These are phyloP conservation scores for Calephelis nemesis DNA, from an alignment of 1,140 invertebrate genomes.

Conservation along the genomic window DNA sequence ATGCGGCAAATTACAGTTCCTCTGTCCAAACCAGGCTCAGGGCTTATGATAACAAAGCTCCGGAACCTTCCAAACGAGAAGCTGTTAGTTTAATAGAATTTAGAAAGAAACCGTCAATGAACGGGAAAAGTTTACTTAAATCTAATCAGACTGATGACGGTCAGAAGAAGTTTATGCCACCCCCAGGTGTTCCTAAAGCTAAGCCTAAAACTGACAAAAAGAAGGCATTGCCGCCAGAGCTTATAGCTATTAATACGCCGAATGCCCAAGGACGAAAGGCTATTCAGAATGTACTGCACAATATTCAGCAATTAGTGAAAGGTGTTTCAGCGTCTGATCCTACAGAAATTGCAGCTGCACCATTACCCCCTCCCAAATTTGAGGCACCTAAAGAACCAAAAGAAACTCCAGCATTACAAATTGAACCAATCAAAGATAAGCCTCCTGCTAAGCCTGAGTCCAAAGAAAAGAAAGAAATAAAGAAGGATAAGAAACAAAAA, in stretches of 20 bases:
- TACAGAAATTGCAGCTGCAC: conserved; percentile 56
- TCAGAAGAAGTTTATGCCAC: conserved; percentile 65
- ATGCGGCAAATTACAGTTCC: conserved; percentile 87
- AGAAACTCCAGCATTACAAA: conserved; percentile 40
- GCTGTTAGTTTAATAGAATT: conserved; percentile 66
- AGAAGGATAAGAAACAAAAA: conserved; percentile 73
- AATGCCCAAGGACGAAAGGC: conserved; percentile 67
- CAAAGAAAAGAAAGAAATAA: conserved; percentile 47
- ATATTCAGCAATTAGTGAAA: conserved; percentile 74
- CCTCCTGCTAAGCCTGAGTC: conserved; percentile 28
- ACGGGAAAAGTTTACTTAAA: conserved; percentile 74
- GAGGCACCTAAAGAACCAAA: conserved; percentile 51
- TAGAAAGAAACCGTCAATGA: conserved; percentile 64
- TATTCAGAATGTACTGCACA: conserved; percentile 74
- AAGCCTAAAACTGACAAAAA: conserved; percentile 56
- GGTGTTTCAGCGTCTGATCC: conserved; percentile 67
- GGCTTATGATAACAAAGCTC: conserved; percentile 84
- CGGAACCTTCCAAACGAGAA: conserved; percentile 44
- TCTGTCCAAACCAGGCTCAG: conserved; percentile 88
- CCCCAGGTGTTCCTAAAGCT: conserved; percentile 48
- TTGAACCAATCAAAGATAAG: conserved; percentile 46
- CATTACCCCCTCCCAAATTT: conserved; percentile 42
- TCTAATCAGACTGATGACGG: conserved; percentile 56
- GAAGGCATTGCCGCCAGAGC: conserved; percentile 67
- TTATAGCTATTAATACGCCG: conserved; percentile 74